Evolutionary conservation across 1,140 invertebrate genomes (phyloP), one percentile per base, ranked within the genome.

Genomic region (Drosophila santomea): DNA sequence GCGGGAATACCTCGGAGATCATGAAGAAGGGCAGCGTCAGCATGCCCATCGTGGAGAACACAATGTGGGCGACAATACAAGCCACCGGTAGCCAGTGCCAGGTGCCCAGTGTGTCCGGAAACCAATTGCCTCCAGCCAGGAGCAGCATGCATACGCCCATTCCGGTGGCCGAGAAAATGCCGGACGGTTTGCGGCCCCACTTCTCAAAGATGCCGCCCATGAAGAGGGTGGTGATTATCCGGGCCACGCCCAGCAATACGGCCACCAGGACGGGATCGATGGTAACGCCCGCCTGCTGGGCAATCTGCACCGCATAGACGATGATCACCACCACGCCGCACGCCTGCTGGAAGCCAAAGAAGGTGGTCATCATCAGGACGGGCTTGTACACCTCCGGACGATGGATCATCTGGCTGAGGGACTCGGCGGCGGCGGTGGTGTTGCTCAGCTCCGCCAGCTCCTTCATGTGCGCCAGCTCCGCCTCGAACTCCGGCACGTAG

Each of bases 261-360:
- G 95, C 93, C 0, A 93, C 93, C 2, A 95, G 58, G 47, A 95
- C 94, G 0, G 93, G 92, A 80, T 96, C 94, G 1, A 95, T 93
- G 15, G 80, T 89, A 0, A 95, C 93, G 2, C 94, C 94, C 0
- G 95, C 94, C 43, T 93, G 93, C 28, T 90, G 74, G 0, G 95
- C 93, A 71, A 97, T 93, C 93, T 96, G 91, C 14, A 95, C 93
- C 0, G 96, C 95, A 77, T 97, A 97, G 79, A 96, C 97, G 43
- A 97, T 94, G 11, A 96, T 93, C 4, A 96, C 95, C 73, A 96
- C 96, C 5, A 95, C 94, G 0, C 97, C 97, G n/a, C 95, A 95
- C 44, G 96, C 95, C 90, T 97, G 96, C 91, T 97, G 96, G 78
- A 97, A 95, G 69, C 95, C 94, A 92, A 97, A 96, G 79, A 95